phyloP scores from a whole-genome alignment of 30 jellyfish, hydroid and myxozoan species.

The Turritopsis rubra region DNA sequence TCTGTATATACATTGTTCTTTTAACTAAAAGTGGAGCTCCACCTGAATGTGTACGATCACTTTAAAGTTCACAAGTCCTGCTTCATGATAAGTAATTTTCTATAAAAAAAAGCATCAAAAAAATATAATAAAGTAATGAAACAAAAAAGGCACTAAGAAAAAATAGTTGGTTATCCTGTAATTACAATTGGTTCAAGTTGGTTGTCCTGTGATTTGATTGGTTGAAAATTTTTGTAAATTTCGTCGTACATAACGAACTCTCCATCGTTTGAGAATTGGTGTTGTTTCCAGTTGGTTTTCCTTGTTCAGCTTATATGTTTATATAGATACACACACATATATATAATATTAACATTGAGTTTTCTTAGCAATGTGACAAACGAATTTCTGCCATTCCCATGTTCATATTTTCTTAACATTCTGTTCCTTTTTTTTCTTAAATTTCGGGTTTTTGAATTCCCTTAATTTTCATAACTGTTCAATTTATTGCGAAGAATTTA shows the following conservation, averaged over 20 bases:
- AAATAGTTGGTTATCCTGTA: not conserved
- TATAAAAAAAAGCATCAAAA: not conserved
- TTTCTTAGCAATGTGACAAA: not conserved
- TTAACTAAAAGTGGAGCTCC: not conserved
- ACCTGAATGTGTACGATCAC: not conserved
- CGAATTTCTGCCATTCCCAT: not conserved
- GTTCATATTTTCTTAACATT: too few species aligned
- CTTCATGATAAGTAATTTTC: not conserved
- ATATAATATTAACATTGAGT: too few species aligned
- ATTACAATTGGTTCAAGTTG: not conserved
- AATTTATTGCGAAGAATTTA: not conserved
- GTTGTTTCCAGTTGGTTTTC: not conserved
- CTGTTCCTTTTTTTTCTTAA: not conserved
- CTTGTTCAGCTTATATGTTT: not conserved
- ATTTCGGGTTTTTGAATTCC: not conserved
- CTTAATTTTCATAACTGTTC: not conserved
- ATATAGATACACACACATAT: not conserved
- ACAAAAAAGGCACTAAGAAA: not conserved
- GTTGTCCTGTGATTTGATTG: not conserved
- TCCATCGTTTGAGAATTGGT: not conserved
- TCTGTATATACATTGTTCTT: not conserved
- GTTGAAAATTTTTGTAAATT: not conserved
- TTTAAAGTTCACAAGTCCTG: not conserved
- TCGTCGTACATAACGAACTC: not conserved
- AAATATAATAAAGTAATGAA: not conserved